Base-by-base conservation (phyloP, 2,888 invertebrate genomes). In the Philereme transversata region DNA sequence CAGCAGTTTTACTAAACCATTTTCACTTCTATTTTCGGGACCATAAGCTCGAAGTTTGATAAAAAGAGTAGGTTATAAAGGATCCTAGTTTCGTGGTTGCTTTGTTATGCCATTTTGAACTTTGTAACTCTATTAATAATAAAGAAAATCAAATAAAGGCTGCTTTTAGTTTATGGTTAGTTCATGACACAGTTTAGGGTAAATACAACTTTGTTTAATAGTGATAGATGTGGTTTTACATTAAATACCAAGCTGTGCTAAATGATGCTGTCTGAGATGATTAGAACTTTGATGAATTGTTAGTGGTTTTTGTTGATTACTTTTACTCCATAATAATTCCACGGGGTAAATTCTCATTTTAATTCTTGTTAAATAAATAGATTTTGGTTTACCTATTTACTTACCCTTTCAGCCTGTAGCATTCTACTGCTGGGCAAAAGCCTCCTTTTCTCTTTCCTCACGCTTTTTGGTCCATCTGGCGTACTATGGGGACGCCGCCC, bases 211-310 rank as follows among this genome's bases (percentile, higher is more conserved):
- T 43, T 57, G 40, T 52, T 5, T 38, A n/a, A 57, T 57, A 47
- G 51, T 41, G 7, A 60, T 60, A 58, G 51, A 55, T 58, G 57
- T 10, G 51, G 61, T 60, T 61, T 61, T 57, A 44, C 51, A 58
- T 57, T 55, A 43, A 58, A 60, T 50, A 35, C 35, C 4, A 48
- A 36, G 45, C 45, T 52, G 6, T 5, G 41, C 51, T 51, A 55
- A 55, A 55, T 51, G 55, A 43, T 44, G 8, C 41, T 46, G 55
- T 51, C 60, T 43, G 22, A 45, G 51, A 41, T 59, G 36, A 52
- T 63, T 63, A 63, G 46, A 56, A 63, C 53, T 63, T 50, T 63
- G 58, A 50, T 50, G 50, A 56, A 59, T 22, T 50, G 47, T 43
- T 48, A 33, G 44, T 34, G 36, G 50, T 60, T 54, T 40, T 40